phyloP scores from a whole-genome alignment of 2,888 invertebrate genomes.

The Drosophila mayaguana region DNA sequence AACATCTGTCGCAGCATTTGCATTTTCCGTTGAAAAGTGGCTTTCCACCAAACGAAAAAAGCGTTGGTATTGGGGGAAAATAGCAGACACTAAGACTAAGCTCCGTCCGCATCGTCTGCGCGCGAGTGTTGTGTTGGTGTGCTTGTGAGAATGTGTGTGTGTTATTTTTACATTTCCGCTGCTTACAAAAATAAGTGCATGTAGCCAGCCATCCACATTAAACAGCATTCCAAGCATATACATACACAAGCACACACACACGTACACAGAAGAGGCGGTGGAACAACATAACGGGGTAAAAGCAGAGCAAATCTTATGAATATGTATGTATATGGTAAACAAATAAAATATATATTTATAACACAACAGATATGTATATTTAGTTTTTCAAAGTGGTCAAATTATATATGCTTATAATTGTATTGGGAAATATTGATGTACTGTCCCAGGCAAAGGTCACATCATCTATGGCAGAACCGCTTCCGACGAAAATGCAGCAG shows the following conservation, averaged over 20 bases:
- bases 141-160: conserved; percentile 51
- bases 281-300: conserved; percentile 28
- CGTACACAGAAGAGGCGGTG: conserved; percentile 10
- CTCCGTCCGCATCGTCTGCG: conserved; percentile 48
- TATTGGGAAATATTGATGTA: conserved; percentile 38
- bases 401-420: conserved; percentile 12
- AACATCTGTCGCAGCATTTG: conserved; percentile 72
- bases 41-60: conserved; percentile 53
- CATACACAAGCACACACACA: conserved; percentile 27
- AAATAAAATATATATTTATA: conserved; percentile 4
- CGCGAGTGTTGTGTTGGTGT: conserved; percentile 30
- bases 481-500: conserved; percentile 59
- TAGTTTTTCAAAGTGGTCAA: background rate
- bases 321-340: conserved; percentile 7
- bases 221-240: conserved; percentile 56
- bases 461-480: conserved; percentile 50
- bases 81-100: conserved; percentile 40
- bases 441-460: conserved; percentile 55
- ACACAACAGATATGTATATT: background rate
- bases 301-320: conserved; percentile 40
- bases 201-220: conserved; percentile 36
- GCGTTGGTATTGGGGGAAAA: conserved; percentile 53
- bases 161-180: conserved; percentile 80
- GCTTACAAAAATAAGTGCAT: conserved; percentile 65
- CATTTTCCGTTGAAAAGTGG: conserved; percentile 68